Percentiles rank a stretch among this genome's conserved stretches.
Evolutionary conservation across 2,888 invertebrate genomes (phyloP).

Genomic region (Melikaiella ostensackeni): DNA sequence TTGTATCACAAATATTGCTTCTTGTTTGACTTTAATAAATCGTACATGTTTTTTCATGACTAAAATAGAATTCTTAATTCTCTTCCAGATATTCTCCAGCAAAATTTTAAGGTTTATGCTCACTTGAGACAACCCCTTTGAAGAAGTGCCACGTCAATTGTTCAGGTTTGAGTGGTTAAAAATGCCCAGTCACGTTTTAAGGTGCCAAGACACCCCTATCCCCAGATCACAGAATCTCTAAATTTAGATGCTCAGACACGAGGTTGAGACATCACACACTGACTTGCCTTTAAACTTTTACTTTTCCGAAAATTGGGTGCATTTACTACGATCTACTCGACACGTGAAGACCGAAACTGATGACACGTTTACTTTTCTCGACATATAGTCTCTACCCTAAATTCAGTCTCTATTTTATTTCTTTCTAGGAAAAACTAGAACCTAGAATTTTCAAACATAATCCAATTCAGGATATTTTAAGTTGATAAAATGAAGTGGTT

Average conservation of each 20-base stretch:
- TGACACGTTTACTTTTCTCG: not conserved
- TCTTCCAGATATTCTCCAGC: not conserved
- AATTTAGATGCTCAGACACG: conserved; percentile 6
- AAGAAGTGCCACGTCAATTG: not conserved
- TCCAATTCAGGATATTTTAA: no score
- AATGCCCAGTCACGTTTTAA: not conserved
- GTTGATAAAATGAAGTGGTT: no score
- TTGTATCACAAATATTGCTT: not conserved
- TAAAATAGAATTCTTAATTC: not conserved
- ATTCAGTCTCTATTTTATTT: no score
- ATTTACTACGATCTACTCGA: not conserved
- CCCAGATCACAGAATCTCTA: not conserved
- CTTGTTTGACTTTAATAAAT: not conserved
- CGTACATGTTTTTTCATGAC: not conserved
- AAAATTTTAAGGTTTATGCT: not conserved
- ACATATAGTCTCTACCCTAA: no score
- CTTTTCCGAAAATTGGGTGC: not conserved
- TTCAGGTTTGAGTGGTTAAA: not conserved
- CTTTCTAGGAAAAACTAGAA: no score
- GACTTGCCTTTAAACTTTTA: not conserved
- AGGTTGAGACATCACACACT: conserved; percentile 9
- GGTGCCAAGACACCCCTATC: not conserved
- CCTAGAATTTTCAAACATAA: no score
- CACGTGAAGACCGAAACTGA: not conserved
- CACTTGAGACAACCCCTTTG: not conserved